A percentile compares a stretch with the other conserved stretches of the same genome.
These are phyloP conservation scores for Aldabrachelys gigantea DNA, from an alignment of 2,113 vertebrate genomes.

Conservation along the genomic window DNA sequence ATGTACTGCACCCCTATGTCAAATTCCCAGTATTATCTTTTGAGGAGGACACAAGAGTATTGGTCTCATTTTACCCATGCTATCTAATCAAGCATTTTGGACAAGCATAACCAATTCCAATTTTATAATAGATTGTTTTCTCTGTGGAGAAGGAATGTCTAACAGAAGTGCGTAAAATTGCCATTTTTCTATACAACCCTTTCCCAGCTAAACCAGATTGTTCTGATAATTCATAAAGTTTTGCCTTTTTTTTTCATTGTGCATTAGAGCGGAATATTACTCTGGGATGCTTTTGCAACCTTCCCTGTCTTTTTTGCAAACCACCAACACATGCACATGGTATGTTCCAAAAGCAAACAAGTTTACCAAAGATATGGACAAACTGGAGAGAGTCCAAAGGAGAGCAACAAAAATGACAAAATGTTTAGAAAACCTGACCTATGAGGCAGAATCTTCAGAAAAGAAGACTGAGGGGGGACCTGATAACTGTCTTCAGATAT, in stretches of 20 bases:
- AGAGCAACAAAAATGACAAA: no score
- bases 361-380: no score
- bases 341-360: not conserved
- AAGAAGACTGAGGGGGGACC: no score
- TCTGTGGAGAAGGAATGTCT: not conserved
- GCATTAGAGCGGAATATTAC: rapidly evolving
- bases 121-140: not conserved
- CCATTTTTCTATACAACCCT: no score
- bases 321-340: rapidly evolving
- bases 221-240: not conserved
- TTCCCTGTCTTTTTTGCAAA: not conserved
- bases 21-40: not conserved
- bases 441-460: no score
- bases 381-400: no score
- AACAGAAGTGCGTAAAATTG: no score
- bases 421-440: no score
- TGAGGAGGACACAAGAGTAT: not conserved
- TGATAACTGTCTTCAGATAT: not conserved
- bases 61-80: not conserved
- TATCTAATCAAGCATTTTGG: not conserved
- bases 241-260: not conserved
- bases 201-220: no score
- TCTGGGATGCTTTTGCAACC: not conserved
- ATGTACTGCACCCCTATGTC: not conserved
- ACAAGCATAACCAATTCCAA: not conserved